phyloP scores from a whole-genome alignment of 2,113 vertebrate species.

The Larimichthys polyactis region DNA sequence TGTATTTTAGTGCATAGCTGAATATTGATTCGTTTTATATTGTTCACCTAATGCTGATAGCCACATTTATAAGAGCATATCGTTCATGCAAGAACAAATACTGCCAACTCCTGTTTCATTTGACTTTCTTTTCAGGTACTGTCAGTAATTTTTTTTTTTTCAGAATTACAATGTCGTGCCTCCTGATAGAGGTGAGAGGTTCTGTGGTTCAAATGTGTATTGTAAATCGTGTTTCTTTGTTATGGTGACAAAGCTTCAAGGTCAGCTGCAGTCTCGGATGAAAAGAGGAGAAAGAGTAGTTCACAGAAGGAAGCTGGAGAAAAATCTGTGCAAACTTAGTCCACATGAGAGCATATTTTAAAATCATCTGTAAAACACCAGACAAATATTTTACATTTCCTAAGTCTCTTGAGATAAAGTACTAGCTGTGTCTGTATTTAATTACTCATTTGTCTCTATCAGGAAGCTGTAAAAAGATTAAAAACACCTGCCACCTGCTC shows the following conservation, averaged over 20 bases:
- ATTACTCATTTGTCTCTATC: constrained; percentile 6
- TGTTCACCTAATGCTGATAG: constrained; percentile 25
- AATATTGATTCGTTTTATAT: constrained; percentile 6
- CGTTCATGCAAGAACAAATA: constrained; percentile 40
- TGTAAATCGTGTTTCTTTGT: constrained; percentile 25
- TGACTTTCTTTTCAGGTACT: constrained; percentile 36
- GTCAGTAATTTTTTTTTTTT: constrained; percentile 35
- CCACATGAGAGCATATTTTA: background rate
- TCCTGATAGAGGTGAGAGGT: constrained; percentile 18
- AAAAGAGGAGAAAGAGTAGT: background rate
- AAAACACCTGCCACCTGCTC: constrained; percentile 7
- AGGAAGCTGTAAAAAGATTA: constrained; percentile 2
- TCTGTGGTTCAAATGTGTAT: constrained; percentile 12
- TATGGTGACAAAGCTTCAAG: constrained; percentile 14
- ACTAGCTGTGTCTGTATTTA: constrained; percentile 3
- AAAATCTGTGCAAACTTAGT: background rate
- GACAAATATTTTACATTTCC: constrained; percentile 9
- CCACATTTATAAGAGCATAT: constrained; percentile 23
- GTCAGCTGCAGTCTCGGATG: constrained; percentile 20
- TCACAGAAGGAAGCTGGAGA: background rate
- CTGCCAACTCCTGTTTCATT: constrained; percentile 45
- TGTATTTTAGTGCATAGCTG: constrained; percentile 3
- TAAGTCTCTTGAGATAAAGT: background rate
- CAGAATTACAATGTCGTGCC: background rate
- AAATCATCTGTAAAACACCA: constrained; percentile 1